Base-by-base conservation (phyloP, 2,797 vertebrate species). In the Onychomys leucogaster region DNA sequence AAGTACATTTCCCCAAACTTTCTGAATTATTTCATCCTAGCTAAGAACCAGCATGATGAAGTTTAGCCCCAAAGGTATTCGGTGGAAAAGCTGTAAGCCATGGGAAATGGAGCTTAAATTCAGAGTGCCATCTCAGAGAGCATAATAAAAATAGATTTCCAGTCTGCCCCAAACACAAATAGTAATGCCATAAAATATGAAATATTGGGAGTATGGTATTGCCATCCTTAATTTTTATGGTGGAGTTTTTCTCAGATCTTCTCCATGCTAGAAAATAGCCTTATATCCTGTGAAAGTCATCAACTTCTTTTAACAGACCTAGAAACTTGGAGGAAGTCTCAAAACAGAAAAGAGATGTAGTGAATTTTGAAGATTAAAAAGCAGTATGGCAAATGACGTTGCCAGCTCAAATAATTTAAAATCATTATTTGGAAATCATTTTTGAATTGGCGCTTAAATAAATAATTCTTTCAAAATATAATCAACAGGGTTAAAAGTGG, bases 61-160 rank as follows among this genome's bases (percentile, higher is more conserved):
- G 84, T 90, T 98, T 95, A 97, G 85, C 82, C 96, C 85, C 97
- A 96, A 80, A 97, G 93, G 93, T 86, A 92, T 89, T 94, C 41
- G 29, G 87, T 87, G 84, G 77, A 96, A 97, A 96, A 96, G 85
- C 94, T 94, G 91, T 97, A 96, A 98, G 78, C 97, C 95, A 96
- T 94, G 52, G 93, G 97, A 97, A 97, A 98, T 97, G 65, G 88
- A 49, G 46, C 81, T 98, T 97, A 97, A 97, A 98, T 97, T 98
- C 93, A 96, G 97, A 97, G 69, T 98, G 91, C 93, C 92, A 96
- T 96, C 93, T 97, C 77, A 97, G 96, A 95, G 95, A 94, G 92
- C 85, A 94, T 94, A 98, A 97, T 96, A 97, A 97, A 98, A 97
- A 97, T 98, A 96, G 96, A 96, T 97, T 98, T 98, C 94, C 82